A percentile compares a stretch with the other conserved stretches of the same genome.
Evolutionary conservation across 1,140 invertebrate genomes (phyloP).

Genomic region (Temnothorax curvispinosus): DNA sequence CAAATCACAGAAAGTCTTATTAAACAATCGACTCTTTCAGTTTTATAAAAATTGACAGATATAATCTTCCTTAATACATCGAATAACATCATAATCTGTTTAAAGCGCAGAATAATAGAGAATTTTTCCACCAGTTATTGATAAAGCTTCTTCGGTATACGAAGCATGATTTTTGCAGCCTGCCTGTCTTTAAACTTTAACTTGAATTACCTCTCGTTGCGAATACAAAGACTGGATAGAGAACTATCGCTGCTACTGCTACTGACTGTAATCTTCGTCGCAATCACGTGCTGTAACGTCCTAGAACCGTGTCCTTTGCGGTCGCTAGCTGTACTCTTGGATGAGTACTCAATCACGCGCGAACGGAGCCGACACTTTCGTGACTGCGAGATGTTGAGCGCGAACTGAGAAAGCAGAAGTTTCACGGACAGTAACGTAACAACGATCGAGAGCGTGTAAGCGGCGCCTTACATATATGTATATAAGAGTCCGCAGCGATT

Average conservation of each 20-base stretch:
- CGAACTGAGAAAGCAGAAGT: constrained; percentile 6
- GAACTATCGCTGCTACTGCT: neutral
- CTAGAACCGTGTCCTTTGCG: neutral
- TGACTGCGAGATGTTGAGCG: constrained; percentile 20
- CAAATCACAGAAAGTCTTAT: neutral
- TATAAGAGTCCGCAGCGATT: neutral
- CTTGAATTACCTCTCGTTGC: constrained; percentile 6
- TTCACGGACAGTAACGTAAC: constrained; percentile 40
- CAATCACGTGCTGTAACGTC: neutral
- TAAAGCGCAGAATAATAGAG: neutral
- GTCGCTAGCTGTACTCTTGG: neutral
- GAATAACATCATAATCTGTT: neutral
- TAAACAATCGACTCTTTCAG: neutral
- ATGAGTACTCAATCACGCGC: neutral
- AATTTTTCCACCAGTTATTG: neutral
- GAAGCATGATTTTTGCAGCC: neutral
- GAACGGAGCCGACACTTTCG: constrained; percentile 17
- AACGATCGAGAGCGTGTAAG: neutral
- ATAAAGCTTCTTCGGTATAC: neutral
- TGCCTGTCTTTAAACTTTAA: neutral
- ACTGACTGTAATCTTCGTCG: neutral
- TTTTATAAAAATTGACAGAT: constrained; percentile 14
- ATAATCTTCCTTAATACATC: constrained; percentile 1
- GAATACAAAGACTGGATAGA: neutral
- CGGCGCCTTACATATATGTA: neutral